phyloP scores from a whole-genome alignment of 1,140 invertebrate genomes.

The Drosophila bifasciata region DNA sequence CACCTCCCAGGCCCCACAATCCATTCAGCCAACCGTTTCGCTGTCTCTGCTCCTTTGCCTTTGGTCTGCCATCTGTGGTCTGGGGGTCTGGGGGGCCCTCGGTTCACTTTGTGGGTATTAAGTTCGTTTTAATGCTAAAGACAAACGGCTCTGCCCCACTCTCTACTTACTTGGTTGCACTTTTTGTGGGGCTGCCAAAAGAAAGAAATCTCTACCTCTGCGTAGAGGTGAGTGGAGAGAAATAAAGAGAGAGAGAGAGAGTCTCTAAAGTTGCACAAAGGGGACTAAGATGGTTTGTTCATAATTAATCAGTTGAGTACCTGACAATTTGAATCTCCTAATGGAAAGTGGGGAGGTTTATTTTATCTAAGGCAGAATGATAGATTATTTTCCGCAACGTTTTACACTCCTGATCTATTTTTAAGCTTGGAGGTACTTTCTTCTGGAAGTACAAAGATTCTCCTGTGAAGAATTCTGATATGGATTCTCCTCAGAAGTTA shows the following conservation, averaged over 20 bases:
- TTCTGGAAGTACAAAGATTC: no score
- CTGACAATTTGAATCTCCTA: background rate
- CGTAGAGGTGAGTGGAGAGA: slow-evolving; percentile 9
- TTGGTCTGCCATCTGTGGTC: slow-evolving; percentile 13
- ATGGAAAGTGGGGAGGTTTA: background rate
- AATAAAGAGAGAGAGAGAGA: slow-evolving; percentile 2
- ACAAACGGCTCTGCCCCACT: slow-evolving; percentile 53
- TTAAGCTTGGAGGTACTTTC: background rate
- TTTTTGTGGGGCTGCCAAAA: slow-evolving; percentile 46
- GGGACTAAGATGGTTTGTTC: slow-evolving; percentile 31
- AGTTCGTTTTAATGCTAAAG: slow-evolving; percentile 72
- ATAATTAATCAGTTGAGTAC: slow-evolving; percentile 33
- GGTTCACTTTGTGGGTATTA: slow-evolving; percentile 75
- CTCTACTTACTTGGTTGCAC: slow-evolving; percentile 32
- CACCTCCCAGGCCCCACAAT: slow-evolving; percentile 30
- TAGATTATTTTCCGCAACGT: background rate
- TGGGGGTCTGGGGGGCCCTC: slow-evolving; percentile 5
- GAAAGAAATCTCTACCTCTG: slow-evolving; percentile 9
- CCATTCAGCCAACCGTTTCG: slow-evolving; percentile 1
- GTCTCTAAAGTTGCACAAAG: slow-evolving; percentile 51
- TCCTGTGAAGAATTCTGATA: background rate
- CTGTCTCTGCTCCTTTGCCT: slow-evolving; percentile 4
- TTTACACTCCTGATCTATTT: background rate
- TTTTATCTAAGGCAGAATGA: background rate
- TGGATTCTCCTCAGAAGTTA: background rate